phyloP scores from a whole-genome alignment of 2,113 vertebrate genomes.

The Coreoperca whiteheadi region DNA sequence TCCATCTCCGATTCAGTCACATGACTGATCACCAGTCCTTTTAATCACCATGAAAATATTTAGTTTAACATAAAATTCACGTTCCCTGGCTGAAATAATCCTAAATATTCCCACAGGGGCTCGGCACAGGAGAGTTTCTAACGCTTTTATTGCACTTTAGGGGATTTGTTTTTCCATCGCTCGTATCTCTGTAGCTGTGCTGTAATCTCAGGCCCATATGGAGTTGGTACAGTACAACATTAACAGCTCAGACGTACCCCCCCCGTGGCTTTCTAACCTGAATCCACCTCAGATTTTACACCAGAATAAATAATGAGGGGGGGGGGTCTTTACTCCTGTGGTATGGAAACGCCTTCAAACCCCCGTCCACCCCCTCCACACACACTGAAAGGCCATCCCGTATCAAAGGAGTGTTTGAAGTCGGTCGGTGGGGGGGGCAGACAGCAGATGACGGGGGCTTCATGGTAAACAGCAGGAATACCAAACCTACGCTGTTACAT shows the following conservation, averaged over 20 bases:
- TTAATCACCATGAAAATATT: background rate
- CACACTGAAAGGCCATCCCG: slow-evolving; percentile 40
- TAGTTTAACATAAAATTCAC: background rate
- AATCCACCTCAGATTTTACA: slow-evolving; percentile 39
- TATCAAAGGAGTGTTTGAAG: slow-evolving; percentile 72
- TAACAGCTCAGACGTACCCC: background rate
- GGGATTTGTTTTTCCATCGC: background rate
- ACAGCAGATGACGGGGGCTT: slow-evolving; percentile 12
- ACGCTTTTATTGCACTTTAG: background rate
- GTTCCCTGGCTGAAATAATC: background rate
- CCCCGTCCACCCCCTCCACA: background rate
- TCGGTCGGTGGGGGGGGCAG: slow-evolving; percentile 26
- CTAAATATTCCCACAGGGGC: background rate
- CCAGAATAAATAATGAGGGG: background rate
- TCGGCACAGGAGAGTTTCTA: background rate
- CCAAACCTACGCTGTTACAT: slow-evolving; percentile 36
- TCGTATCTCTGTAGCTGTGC: too few species aligned
- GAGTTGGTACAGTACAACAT: background rate
- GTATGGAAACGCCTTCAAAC: slow-evolving; percentile 46
- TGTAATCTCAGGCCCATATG: background rate
- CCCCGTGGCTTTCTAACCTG: background rate
- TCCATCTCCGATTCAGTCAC: too few species aligned
- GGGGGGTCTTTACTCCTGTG: slow-evolving; percentile 36
- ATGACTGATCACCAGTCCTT: too few species aligned
- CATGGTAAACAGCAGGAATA: slow-evolving; percentile 57